Percentiles rank a stretch among this genome's conserved stretches.
Evolutionary conservation across 2,797 vertebrate genomes (phyloP).

Genomic region (Erethizon dorsatum): DNA sequence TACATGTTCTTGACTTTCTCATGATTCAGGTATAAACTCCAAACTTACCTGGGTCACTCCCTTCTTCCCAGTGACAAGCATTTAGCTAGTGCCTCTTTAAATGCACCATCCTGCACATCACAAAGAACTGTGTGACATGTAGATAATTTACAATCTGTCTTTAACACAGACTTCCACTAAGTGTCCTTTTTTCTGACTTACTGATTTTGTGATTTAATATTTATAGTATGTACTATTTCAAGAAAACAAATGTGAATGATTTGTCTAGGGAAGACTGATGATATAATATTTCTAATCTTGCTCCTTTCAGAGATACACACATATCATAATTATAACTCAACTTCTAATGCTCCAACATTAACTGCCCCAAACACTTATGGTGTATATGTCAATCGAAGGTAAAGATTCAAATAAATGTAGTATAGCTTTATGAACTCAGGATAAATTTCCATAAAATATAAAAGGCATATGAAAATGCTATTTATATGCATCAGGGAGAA

Average conservation of each 20-base stretch:
- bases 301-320: constrained; percentile 74
- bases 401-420: constrained; percentile 83
- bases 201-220: neutral
- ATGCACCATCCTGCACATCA: neutral
- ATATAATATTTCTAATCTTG: constrained; percentile 72
- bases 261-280: neutral
- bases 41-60: neutral
- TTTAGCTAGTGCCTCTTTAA: neutral
- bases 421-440: constrained; percentile 57
- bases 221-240: neutral
- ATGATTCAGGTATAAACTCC: accelerated
- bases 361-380: constrained; percentile 79
- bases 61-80: neutral
- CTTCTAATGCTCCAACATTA: neutral
- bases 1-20: neutral
- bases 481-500: constrained; percentile 78
- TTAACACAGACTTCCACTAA: neutral
- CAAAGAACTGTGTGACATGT: neutral
- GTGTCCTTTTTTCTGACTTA: neutral
- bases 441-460: constrained; percentile 78
- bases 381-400: constrained; percentile 83
- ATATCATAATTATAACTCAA: neutral
- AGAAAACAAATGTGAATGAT: neutral
- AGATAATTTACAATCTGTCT: neutral
- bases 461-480: constrained; percentile 85